Percentiles rank a stretch among this genome's conserved stretches.
These are phyloP conservation scores for Caenorhabditis latens DNA, from an alignment of 1,140 invertebrate genomes.

Conservation along the genomic window DNA sequence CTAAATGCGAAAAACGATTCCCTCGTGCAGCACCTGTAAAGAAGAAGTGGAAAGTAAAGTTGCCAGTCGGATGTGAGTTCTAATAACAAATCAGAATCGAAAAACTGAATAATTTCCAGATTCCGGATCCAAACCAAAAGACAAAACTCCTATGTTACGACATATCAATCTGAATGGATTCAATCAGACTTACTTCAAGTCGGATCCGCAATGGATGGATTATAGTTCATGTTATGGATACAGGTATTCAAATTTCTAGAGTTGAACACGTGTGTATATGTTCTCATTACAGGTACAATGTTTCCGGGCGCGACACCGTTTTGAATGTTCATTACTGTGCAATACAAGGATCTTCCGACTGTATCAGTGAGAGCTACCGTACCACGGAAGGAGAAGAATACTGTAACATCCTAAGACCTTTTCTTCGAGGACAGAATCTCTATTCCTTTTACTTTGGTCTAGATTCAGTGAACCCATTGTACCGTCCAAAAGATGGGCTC, in stretches of 20 bases:
- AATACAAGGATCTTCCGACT: constrained; percentile 33
- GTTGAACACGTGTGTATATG: background rate
- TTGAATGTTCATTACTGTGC: constrained; percentile 65
- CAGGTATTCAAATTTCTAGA: constrained; percentile 2
- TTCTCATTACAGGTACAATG: constrained; percentile 63
- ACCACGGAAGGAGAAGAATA: constrained; percentile 62
- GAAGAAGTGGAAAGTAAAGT: constrained; percentile 16
- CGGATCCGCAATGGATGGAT: constrained; percentile 66
- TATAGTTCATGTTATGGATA: constrained; percentile 64
- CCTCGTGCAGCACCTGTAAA: constrained; percentile 42
- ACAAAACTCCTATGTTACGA: constrained; percentile 64
- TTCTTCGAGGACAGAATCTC: constrained; percentile 60
- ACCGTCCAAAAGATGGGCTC: background rate
- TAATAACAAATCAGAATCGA: background rate
- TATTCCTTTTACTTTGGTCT: constrained; percentile 63
- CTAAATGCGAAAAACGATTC: constrained; percentile 58
- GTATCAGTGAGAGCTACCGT: constrained; percentile 57
- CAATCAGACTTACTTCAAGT: constrained; percentile 63
- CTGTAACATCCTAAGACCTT: constrained; percentile 61
- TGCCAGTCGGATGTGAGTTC: constrained; percentile 50
- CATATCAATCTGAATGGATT: constrained; percentile 63
- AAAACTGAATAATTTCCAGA: constrained; percentile 23
- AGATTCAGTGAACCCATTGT: constrained; percentile 35
- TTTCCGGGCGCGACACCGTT: constrained; percentile 60
- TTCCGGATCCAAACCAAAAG: constrained; percentile 60